These are phyloP conservation scores for Pogonomyrmex californicus DNA, from an alignment of 1,140 invertebrate genomes.

Conservation along the genomic window DNA sequence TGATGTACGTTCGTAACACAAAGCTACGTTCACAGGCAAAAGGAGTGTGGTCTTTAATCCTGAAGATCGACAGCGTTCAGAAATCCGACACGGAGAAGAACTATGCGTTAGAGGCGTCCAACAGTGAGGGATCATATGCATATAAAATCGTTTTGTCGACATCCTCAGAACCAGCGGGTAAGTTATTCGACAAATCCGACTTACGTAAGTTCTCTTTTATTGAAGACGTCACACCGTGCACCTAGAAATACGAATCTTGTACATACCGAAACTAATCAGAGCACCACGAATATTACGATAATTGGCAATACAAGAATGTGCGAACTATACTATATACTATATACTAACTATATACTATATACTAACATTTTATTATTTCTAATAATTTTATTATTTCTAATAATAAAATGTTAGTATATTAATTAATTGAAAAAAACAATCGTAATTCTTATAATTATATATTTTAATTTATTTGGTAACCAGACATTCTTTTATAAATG, in stretches of 20 bases:
- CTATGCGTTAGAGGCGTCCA: conserved; percentile 90
- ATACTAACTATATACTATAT: too few species aligned
- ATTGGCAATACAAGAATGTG: neutral
- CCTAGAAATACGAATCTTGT: conserved; percentile 29
- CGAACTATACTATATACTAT: neutral
- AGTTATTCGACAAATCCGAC: conserved; percentile 68
- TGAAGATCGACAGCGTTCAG: conserved; percentile 90
- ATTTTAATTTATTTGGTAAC: neutral
- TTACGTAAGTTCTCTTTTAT: conserved; percentile 40
- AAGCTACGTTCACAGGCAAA: conserved; percentile 85
- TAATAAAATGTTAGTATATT: neutral
- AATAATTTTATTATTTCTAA: neutral
- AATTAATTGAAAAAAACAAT: neutral
- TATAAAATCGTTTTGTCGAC: conserved; percentile 91
- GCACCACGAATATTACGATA: neutral
- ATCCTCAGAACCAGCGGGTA: conserved; percentile 90
- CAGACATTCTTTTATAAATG: neutral
- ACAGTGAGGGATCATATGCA: conserved; percentile 89
- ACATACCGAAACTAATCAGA: conserved; percentile 23
- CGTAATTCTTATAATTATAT: neutral
- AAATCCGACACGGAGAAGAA: conserved; percentile 92
- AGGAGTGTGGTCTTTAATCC: conserved; percentile 89
- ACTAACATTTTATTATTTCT: neutral
- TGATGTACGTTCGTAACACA: conserved; percentile 14
- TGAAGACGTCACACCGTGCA: conserved; percentile 28